Evolutionary conservation across 2,113 vertebrate genomes (phyloP).

Genomic region (Poecilia latipinna): DNA sequence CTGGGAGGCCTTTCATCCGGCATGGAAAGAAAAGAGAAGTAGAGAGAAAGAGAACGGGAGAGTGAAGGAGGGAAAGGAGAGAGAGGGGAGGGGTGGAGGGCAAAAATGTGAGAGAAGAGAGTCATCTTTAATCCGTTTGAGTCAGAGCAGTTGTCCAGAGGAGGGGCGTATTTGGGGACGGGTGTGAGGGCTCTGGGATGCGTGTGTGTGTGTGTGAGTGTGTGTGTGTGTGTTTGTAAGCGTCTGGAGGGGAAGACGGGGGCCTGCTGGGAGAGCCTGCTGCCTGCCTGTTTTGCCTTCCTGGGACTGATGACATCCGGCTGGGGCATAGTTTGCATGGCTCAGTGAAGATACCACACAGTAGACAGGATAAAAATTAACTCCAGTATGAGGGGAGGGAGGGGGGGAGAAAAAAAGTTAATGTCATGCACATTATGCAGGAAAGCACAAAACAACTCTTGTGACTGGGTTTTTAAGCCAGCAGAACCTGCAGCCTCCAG

Average conservation of each 20-base stretch:
- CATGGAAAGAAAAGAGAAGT: constrained; percentile 73
- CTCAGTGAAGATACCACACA: constrained; percentile 20
- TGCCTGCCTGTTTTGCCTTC: constrained; percentile 57
- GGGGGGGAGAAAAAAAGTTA: not conserved
- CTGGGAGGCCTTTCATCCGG: constrained; percentile 83
- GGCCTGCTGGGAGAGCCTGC: constrained; percentile 61
- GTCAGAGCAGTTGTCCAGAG: constrained; percentile 79
- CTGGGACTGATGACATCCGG: constrained; percentile 70
- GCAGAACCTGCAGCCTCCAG: constrained; percentile 9
- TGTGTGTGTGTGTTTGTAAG: constrained; percentile 54
- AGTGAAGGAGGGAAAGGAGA: not conserved
- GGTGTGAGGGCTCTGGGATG: constrained; percentile 56
- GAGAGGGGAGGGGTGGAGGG: not conserved
- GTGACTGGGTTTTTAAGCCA: constrained; percentile 3
- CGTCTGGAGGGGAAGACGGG: constrained; percentile 63
- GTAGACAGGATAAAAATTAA: constrained; percentile 36
- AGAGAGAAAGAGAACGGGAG: constrained; percentile 39
- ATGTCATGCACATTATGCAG: not conserved
- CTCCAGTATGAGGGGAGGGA: not conserved
- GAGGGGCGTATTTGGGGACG: constrained; percentile 44
- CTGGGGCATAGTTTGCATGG: constrained; percentile 36
- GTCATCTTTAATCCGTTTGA: constrained; percentile 82
- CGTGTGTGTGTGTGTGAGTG: constrained; percentile 31
- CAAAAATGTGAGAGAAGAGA: constrained; percentile 66
- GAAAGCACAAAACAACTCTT: not conserved